Conservation (phyloP, 2,113 vertebrate species). For the Scomber scombrus region DNA sequence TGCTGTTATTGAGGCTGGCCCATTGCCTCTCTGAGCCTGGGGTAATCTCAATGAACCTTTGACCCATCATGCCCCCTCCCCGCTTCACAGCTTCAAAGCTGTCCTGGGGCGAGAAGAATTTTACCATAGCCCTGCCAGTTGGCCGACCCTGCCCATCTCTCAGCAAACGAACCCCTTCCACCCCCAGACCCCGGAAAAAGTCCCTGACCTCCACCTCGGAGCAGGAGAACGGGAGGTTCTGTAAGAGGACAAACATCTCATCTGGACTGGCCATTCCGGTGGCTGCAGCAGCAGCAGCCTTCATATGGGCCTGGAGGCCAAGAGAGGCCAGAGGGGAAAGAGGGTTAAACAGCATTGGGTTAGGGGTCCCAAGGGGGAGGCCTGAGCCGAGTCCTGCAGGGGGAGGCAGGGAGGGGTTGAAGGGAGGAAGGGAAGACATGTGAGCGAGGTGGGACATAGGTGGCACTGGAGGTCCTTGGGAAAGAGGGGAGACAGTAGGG, state of each 20-base stretch:
- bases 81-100: slow-evolving; percentile 96
- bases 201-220: slow-evolving; percentile 93
- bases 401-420: slow-evolving; percentile 91
- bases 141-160: slow-evolving; percentile 93
- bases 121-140: slow-evolving; percentile 94
- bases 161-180: slow-evolving; percentile 91
- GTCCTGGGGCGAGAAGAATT: slow-evolving; percentile 96
- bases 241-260: slow-evolving; percentile 92
- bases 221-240: slow-evolving; percentile 94
- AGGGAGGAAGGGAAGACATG: slow-evolving; percentile 92
- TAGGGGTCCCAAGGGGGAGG: slow-evolving; percentile 90
- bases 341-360: slow-evolving; percentile 94
- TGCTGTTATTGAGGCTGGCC: slow-evolving; percentile 86
- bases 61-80: slow-evolving; percentile 95
- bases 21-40: slow-evolving; percentile 96
- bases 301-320: slow-evolving; percentile 92
- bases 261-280: slow-evolving; percentile 84
- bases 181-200: slow-evolving; percentile 94
- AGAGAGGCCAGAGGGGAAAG: slow-evolving; percentile 91
- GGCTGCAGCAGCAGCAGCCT: slow-evolving; percentile 86
- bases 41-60: slow-evolving; percentile 94
- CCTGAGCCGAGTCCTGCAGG: slow-evolving; percentile 90
- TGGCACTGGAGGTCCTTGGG: slow-evolving; percentile 92
- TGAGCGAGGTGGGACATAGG: slow-evolving; percentile 93
- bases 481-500: slow-evolving; percentile 90